Base-by-base conservation (phyloP, 2,797 vertebrate species). In the Amniataba percoides region DNA sequence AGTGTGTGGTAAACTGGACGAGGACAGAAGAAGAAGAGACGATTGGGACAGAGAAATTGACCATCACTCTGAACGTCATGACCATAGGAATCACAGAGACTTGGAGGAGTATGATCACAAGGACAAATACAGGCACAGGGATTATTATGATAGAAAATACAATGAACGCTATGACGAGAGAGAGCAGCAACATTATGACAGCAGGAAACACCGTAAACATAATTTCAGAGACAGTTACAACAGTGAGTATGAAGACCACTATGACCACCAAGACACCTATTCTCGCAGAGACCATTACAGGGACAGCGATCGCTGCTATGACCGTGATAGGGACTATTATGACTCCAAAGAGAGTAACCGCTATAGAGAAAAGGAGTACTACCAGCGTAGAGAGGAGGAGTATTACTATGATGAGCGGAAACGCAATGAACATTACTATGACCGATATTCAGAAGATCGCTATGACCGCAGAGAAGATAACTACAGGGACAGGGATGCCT, bases 351-450 rank as follows among this genome's bases (percentile, higher is more conserved):
- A 93, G 6, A 45, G 65, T 3, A 71, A 84, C 59, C 69, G 40
- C 25, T 83, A 77, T 52, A 89, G 80, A 79, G 92, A 93, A 21
- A 90, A 84, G 57, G 89, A 90, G 16, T 25, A 52, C 25, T 57
- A 88, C 66, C 84, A 90, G 31, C 64, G 34, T 6, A 92, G 77
- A 82, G 91, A 92, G 13, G 83, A 88, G 1, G 90, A 92, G 51
- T 45, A 10, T 16, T 88, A 76, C 73, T 79, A 90, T 31, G 80
- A 87, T 51, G 91, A 94, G 12, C 70, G 56, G 49, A 93, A 77
- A 80, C 66, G 23, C 5, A 83, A 65, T 39, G 93, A 91, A 43
- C 52, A 51, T 34, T 67, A 58, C 68, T 81, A 75, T 27, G 86
- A 94, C 11, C 74, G 27, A 7, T 48, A 42, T 65, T 70, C 73